Base-by-base conservation (phyloP, 2,113 vertebrate species). In the Anarhynchus alexandrinus region DNA sequence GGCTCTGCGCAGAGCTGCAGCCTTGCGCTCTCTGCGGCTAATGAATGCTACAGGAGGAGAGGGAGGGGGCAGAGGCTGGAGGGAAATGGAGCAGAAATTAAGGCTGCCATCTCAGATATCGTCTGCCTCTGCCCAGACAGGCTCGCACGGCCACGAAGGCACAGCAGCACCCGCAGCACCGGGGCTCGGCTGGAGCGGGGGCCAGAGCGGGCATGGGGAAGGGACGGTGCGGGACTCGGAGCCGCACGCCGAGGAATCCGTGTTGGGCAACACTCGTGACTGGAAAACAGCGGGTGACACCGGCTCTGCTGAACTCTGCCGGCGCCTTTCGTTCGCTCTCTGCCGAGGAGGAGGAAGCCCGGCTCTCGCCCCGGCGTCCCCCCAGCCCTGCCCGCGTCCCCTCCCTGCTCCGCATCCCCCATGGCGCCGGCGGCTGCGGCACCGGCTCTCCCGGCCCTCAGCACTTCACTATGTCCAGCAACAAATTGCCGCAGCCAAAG, bases 31-130 rank as follows among this genome's bases (percentile, higher is more conserved):
- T 30, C 80, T 30, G 54, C 42, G 1, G 82, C 91, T 94, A 80
- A 96, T 55, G 90, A 83, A 93, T 32, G 62, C 26, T 66, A 58
- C 49, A 38, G 74, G 51, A 85, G 85, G 72, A 90, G 94, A 81
- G 62, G 73, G 67, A 87, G 90, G 85, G 85, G 85, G 69, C 86
- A 76, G 92, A 89, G 95, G 93, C 90, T 85, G 92, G 25, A 73
- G 87, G 69, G 96, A 96, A 97, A 87, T 66, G 15, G 38, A 94
- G 88, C 96, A 77, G 81, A 93, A 94, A 82, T 6, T 55, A 23
- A 62, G 74, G 76, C 86, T 42, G 52, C 82, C 83, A 67, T 62
- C 88, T 74, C 90, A 0, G 77, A 84, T 86, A 84, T 62, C 18
- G 2, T 51, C 72, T 90, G 81, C 79, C 42, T 49, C n/a, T 26